Evolutionary conservation across 2,113 vertebrate genomes (phyloP), one percentile per base, ranked within the genome.

Genomic region (Ondatra zibethicus): DNA sequence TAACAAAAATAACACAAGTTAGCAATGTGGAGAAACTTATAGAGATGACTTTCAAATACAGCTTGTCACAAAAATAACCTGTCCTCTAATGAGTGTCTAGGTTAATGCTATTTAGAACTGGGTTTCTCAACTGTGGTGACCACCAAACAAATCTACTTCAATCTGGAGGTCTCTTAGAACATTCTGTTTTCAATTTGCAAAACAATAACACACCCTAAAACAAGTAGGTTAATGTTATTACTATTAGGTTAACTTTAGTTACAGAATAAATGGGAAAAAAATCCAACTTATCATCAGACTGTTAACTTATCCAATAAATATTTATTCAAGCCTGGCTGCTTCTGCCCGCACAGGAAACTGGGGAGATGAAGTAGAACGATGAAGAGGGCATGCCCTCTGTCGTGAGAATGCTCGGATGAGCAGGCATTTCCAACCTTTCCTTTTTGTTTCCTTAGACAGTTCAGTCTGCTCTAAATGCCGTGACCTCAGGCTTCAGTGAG

Each of bases 111-210:
- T 77, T 70, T 31, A 73, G 17, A 93, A 36, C 27, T 12, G 27
- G 27, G 50, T n/a, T 97, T 82, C 73, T 84, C 68, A 93, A 50
- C 66, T 93, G 55, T n/a, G 42, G 70, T 52, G 31, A 75, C 55
- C 70, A 88, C 23, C 47, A 82, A 29, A 47, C 3, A 76, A 39
- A 45, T 4, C 31, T 80, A 13, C 31, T 47, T 70, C 70, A 75
- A 33, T 33, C 47, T 47, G 72, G 31, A 5, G 31, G 55, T 76
- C n/a, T n/a, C 80, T 58, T 23, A 1, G 42, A 50, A 68, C 47
- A 91, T 65, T 75, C 66, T 66, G 7, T 47, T 77, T 95, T 89
- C 58, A 87, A 92, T 11, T 31, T 85, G 6, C 39, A 39, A 52
- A 93, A 95, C 65, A 65, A 50, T n/a, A 94, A 82, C 11, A 66